Evolutionary conservation across 2,888 invertebrate species (phyloP), one percentile per base, ranked within the genome.

Genomic region (Scaptomyza parva): DNA sequence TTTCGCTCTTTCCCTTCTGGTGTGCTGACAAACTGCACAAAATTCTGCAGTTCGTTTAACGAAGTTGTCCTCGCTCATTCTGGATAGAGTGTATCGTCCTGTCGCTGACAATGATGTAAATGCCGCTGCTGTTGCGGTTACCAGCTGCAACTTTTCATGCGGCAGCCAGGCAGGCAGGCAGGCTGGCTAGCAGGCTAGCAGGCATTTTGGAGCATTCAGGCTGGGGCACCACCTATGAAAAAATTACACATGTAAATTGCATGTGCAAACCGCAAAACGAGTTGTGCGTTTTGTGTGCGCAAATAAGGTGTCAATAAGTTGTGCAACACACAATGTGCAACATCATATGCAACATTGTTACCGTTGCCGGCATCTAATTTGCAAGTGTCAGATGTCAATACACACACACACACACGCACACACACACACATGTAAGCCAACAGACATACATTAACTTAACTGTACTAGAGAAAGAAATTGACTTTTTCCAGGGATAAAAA

Each of bases 221-320:
- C 0, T 14, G 14, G 2, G 1, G 8, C 33, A 4, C 14, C 35
- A 5, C 6, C 35, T 2, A 7, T 37, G 9, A 37, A 79, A 86
- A 88, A 87, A 89, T 88, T 89, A 87, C 87, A 86, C 77, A 89
- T 89, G 88, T 85, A 89, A 89, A 88, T 84, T 78, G 76, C 70
- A 83, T 76, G 85, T 86, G 78, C 74, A 78, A 79, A 86, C 86
- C 86, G 69, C 86, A 86, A 75, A 78, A 76, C 85, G 70, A 78
- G 83, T 66, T 74, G 77, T 78, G 63, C 81, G 64, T 67, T 70
- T 80, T 69, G 70, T 60, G 61, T 48, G 44, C 64, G 68, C 67
- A 85, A 83, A 85, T 83, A 83, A 83, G 82, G 85, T 83, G 82
- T 85, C 82, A 83, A 82, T 83, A 83, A 85, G 83, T 85, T 85